These are phyloP conservation scores for Tipula unca DNA, from an alignment of 2,888 invertebrate genomes.

Conservation along the genomic window DNA sequence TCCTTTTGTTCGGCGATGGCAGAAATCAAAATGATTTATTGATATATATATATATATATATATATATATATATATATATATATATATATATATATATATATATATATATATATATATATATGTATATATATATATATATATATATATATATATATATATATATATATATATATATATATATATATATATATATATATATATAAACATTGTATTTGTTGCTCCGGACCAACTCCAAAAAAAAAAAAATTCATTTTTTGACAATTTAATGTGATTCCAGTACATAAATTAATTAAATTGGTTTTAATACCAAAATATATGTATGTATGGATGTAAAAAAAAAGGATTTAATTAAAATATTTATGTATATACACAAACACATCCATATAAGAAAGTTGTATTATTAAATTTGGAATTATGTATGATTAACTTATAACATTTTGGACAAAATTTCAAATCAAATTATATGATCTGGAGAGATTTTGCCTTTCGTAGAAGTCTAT, in stretches of 20 bases:
- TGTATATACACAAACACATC: too few species aligned
- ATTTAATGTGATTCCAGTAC: background rate
- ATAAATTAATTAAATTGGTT: background rate
- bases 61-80: too few species aligned
- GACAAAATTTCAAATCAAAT: background rate
- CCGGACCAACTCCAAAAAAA: too few species aligned
- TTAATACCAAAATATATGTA: background rate
- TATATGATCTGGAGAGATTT: background rate
- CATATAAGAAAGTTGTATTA: background rate
- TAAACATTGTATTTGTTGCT: too few species aligned
- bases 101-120: too few species aligned
- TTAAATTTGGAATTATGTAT: background rate
- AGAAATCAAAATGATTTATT: background rate
- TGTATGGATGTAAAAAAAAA: background rate
- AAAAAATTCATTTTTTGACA: background rate
- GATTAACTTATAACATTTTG: background rate
- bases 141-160: too few species aligned
- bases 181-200: too few species aligned
- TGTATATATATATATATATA: too few species aligned
- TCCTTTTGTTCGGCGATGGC: background rate
- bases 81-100: too few species aligned
- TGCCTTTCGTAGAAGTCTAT: background rate
- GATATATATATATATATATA: too few species aligned
- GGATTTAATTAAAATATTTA: background rate
- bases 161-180: too few species aligned